phyloP scores from a whole-genome alignment of 2,888 invertebrate species.

The Apamea anceps region DNA sequence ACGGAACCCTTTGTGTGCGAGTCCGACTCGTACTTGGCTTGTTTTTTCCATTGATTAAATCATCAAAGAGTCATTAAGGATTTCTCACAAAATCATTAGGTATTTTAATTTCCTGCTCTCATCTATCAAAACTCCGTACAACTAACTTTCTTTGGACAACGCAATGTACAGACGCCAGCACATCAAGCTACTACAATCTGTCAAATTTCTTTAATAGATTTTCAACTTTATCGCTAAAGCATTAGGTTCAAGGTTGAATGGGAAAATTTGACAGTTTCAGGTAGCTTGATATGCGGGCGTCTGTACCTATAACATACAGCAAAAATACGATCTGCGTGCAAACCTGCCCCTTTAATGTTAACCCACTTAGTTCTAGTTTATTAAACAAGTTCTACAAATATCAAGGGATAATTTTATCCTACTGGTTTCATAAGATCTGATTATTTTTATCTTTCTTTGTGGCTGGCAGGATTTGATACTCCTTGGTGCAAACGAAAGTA shows the following conservation, averaged over 20 bases:
- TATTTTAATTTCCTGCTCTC: neutral
- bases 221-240: too few species aligned
- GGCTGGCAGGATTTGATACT: conserved; percentile 42
- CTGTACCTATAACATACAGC: neutral
- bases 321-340: neutral
- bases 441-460: conserved; percentile 24
- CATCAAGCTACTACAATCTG: too few species aligned
- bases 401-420: conserved; percentile 24
- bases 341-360: neutral
- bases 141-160: neutral
- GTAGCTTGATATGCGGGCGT: too few species aligned
- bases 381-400: conserved; percentile 24
- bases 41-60: neutral
- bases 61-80: neutral
- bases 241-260: too few species aligned
- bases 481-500: conserved; percentile 64
- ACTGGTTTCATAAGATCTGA: conserved; percentile 17
- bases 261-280: too few species aligned
- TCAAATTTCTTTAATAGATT: too few species aligned
- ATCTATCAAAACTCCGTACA: neutral
- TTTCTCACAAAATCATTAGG: neutral
- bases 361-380: neutral
- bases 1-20: too few species aligned
- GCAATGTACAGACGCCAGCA: neutral
- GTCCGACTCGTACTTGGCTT: too few species aligned